A percentile compares a stretch with the other conserved stretches of the same genome.
phyloP scores from a whole-genome alignment of 2,113 vertebrate species.

The Eubucco bourcierii region DNA sequence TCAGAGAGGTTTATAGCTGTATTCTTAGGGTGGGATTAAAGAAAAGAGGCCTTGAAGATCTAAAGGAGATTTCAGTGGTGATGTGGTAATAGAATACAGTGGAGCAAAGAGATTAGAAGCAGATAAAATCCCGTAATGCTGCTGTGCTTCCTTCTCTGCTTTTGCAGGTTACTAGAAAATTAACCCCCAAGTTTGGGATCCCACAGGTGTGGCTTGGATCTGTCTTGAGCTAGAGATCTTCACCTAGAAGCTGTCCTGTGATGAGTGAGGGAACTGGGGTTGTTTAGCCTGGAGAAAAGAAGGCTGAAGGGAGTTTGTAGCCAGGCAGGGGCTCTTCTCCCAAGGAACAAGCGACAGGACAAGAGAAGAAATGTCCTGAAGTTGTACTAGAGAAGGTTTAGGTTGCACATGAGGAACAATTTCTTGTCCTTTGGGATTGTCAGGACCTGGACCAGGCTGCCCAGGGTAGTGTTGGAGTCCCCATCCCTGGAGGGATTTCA shows the following conservation, averaged over 20 bases:
- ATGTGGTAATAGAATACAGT: not conserved
- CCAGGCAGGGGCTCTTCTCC: not conserved
- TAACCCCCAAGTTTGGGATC: not conserved
- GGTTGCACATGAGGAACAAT: no score
- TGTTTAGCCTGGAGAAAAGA: no score
- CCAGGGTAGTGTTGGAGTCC: no score
- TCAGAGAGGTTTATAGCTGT: not conserved
- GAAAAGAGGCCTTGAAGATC: not conserved
- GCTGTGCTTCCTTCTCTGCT: not conserved
- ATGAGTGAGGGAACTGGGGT: no score
- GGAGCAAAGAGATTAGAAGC: not conserved
- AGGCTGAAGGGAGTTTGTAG: no score
- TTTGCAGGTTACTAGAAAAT: not conserved
- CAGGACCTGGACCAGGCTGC: no score
- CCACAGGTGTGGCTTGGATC: not conserved
- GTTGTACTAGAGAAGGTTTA: no score
- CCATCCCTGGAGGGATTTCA: no score
- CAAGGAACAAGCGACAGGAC: not conserved
- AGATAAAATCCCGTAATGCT: not conserved
- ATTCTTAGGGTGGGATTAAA: not conserved
- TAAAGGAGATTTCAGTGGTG: not conserved
- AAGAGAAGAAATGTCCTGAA: no score
- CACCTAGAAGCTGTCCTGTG: not conserved
- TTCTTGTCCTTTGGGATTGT: no score
- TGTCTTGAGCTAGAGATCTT: not conserved